Conservation (phyloP, 1,140 invertebrate genomes). For the Scaptomyza montana region DNA sequence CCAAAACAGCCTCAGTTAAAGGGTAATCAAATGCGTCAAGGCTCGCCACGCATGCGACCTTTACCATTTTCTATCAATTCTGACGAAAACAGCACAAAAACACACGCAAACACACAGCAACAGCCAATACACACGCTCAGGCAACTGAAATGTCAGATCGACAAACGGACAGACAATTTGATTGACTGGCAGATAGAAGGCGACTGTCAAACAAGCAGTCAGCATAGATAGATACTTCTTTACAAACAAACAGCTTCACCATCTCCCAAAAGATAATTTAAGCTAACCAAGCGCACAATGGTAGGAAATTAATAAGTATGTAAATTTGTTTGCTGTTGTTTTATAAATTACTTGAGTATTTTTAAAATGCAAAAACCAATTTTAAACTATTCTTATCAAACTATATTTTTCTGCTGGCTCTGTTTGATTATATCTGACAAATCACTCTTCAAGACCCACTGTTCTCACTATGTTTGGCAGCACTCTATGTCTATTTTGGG, state of each 20-base stretch:
- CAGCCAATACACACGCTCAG: slow-evolving; percentile 1
- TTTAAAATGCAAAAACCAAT: too few relatives aligned
- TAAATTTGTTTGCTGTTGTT: neutral
- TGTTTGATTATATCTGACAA: too few relatives aligned
- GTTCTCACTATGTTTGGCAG: too few relatives aligned
- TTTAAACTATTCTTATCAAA: too few relatives aligned
- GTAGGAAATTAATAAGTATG: neutral
- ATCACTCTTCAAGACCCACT: too few relatives aligned
- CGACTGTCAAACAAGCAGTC: slow-evolving; percentile 14
- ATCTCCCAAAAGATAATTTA: slow-evolving; percentile 3
- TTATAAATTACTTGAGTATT: neutral
- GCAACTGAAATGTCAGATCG: slow-evolving; percentile 5
- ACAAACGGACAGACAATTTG: slow-evolving; percentile 8
- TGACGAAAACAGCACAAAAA: slow-evolving; percentile 25
- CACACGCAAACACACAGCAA: slow-evolving; percentile 11
- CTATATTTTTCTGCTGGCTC: too few relatives aligned
- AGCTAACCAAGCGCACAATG: slow-evolving; percentile 10
- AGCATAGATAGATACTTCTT: slow-evolving; percentile 7
- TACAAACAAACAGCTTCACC: neutral
- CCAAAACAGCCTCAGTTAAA: slow-evolving; percentile 19
- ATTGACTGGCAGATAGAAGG: slow-evolving; percentile 9
- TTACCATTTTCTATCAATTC: slow-evolving; percentile 49
- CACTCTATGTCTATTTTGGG: slow-evolving; percentile 54
- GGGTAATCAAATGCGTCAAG: slow-evolving; percentile 54
- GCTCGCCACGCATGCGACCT: slow-evolving; percentile 44